Evolutionary conservation across 2,797 vertebrate species (phyloP).

Genomic region (Pempheris klunzingeri): DNA sequence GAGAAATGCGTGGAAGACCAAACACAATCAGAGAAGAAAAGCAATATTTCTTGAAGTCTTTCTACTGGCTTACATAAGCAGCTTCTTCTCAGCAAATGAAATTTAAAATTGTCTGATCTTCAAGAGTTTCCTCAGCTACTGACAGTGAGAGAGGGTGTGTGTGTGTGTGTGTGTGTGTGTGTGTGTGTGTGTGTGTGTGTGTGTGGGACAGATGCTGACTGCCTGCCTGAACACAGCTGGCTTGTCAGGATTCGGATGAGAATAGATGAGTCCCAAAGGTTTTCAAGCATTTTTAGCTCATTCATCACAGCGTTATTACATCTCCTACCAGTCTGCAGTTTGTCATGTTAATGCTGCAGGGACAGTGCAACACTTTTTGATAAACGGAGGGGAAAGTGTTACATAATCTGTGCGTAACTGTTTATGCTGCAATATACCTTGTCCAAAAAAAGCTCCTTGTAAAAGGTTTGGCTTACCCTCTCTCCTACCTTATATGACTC

Average conservation of each 20-base stretch:
- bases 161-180: background rate
- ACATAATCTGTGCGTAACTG: conserved; percentile 34
- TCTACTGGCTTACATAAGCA: conserved; percentile 53
- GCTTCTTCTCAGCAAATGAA: conserved; percentile 58
- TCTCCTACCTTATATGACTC: conserved; percentile 25
- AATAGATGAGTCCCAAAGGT: conserved; percentile 57
- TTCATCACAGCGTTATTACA: conserved; percentile 36
- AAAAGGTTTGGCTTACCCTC: conserved; percentile 6
- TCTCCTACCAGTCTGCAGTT: conserved; percentile 30
- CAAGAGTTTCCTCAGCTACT: conserved; percentile 58
- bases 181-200: background rate
- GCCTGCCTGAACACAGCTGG: conserved; percentile 51
- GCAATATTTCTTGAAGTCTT: conserved; percentile 69
- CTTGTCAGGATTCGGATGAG: conserved; percentile 32
- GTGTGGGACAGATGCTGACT: conserved; percentile 27
- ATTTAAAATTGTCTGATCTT: conserved; percentile 62
- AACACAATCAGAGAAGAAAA: conserved; percentile 63
- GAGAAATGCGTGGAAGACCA: conserved; percentile 40
- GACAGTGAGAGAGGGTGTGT: conserved; percentile 32
- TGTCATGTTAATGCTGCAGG: conserved; percentile 31
- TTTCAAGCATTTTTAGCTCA: conserved; percentile 45
- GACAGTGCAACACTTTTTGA: conserved; percentile 19
- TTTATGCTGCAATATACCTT: background rate
- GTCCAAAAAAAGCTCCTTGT: background rate
- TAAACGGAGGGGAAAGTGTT: conserved; percentile 32